Conservation (phyloP, 2,113 vertebrate genomes). For the Myiagra hebetior region DNA sequence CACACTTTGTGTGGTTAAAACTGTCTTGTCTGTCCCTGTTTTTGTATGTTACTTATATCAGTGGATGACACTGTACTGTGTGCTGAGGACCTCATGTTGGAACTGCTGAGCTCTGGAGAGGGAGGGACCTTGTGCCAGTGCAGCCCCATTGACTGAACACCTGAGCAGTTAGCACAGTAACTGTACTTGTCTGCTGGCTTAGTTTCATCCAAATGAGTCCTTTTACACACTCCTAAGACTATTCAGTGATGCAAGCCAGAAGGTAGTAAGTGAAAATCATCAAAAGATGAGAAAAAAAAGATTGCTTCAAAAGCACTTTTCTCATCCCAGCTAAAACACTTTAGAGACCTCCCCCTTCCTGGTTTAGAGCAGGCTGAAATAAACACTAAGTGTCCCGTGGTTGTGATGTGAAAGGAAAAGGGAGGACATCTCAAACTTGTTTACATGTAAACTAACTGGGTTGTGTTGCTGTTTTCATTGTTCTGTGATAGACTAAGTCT, state of each 20-base stretch:
- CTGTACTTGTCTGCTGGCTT: background rate
- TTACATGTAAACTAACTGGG: background rate
- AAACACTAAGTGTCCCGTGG: fast-evolving
- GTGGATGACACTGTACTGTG: fast-evolving
- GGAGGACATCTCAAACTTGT: background rate
- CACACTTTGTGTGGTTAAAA: background rate
- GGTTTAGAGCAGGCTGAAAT: background rate
- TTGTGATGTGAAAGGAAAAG: background rate
- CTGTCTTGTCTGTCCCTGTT: background rate
- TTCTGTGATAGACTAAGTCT: background rate
- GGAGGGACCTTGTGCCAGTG: background rate
- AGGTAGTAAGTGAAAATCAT: background rate
- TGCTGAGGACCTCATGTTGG: background rate
- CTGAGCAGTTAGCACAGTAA: background rate
- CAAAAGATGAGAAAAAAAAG: background rate
- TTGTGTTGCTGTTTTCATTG: background rate
- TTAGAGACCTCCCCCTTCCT: background rate
- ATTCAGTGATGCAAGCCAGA: background rate
- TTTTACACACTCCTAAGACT: background rate
- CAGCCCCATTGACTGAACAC: background rate
- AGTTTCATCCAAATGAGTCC: background rate
- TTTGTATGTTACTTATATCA: background rate
- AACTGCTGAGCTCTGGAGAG: background rate
- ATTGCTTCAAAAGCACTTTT: background rate
- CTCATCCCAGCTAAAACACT: background rate